Percentiles rank a stretch among this genome's conserved stretches.
These are phyloP conservation scores for Peromyscus attwateri DNA, from an alignment of 2,797 vertebrate species.

Conservation along the genomic window DNA sequence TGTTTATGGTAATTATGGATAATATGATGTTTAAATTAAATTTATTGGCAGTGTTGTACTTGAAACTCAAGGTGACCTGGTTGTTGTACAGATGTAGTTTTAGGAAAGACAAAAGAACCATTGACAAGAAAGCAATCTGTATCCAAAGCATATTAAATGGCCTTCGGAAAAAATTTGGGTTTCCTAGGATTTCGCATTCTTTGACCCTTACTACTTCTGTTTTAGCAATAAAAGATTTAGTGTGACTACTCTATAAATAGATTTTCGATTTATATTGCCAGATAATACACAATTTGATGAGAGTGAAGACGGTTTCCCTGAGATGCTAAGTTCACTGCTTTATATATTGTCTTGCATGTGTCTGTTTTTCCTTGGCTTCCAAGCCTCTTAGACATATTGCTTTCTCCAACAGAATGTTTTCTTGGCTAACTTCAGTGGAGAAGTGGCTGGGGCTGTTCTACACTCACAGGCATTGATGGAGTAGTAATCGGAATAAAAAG, in stretches of 20 bases:
- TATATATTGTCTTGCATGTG: slow-evolving; percentile 67
- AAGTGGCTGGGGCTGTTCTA: slow-evolving; percentile 41
- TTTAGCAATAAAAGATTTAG: slow-evolving; percentile 68
- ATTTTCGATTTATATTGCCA: slow-evolving; percentile 72
- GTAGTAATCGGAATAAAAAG: slow-evolving; percentile 42
- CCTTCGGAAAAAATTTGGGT: background rate
- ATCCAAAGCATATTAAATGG: slow-evolving; percentile 64
- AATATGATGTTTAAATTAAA: slow-evolving; percentile 80
- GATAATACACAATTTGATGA: slow-evolving; percentile 66
- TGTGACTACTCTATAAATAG: slow-evolving; percentile 67
- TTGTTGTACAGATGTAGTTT: slow-evolving; percentile 73
- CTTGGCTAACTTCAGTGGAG: slow-evolving; percentile 67
- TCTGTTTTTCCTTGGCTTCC: slow-evolving; percentile 72
- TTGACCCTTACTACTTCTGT: slow-evolving; percentile 62
- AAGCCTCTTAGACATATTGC: slow-evolving; percentile 62
- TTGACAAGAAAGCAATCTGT: slow-evolving; percentile 72
- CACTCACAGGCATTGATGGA: slow-evolving; percentile 53
- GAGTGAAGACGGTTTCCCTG: slow-evolving; percentile 70
- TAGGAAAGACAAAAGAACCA: slow-evolving; percentile 77
- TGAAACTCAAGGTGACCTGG: slow-evolving; percentile 77
- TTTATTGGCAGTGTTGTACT: slow-evolving; percentile 78
- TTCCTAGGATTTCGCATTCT: slow-evolving; percentile 60
- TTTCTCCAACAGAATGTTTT: slow-evolving; percentile 75
- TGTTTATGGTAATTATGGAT: slow-evolving; percentile 76
- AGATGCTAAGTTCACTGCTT: slow-evolving; percentile 59